phyloP scores from a whole-genome alignment of 2,888 invertebrate species.

The Sphaerophoria taeniata region DNA sequence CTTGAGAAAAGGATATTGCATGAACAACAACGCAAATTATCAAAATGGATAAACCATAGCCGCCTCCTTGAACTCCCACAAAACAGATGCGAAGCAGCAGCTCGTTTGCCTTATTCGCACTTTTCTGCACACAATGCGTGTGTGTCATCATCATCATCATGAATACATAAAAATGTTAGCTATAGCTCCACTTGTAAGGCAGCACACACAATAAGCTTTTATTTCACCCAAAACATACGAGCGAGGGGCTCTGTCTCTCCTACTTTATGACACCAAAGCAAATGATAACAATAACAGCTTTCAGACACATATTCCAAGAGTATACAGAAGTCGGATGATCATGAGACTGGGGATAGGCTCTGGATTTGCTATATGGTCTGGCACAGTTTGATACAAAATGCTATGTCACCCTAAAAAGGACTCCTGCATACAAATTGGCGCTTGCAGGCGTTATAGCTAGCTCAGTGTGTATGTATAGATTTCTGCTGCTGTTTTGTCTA shows the following conservation, averaged over 20 bases:
- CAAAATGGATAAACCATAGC: constrained; percentile 42
- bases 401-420: constrained; percentile 56
- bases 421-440: constrained; percentile 66
- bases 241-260: constrained; percentile 11
- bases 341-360: background rate
- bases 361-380: background rate
- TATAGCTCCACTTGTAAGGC: background rate
- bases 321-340: constrained; percentile 25
- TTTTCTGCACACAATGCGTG: constrained; percentile 40
- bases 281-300: constrained; percentile 52
- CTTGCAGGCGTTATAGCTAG: constrained; percentile 55
- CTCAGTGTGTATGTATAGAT: constrained; percentile 30
- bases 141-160: constrained; percentile 34
- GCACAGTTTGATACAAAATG: constrained; percentile 44
- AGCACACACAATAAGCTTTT: constrained; percentile 21
- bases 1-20: constrained; percentile 35
- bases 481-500: constrained; percentile 6
- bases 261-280: constrained; percentile 19
- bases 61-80: background rate
- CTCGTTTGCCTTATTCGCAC: constrained; percentile 52
- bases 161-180: background rate
- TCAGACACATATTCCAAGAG: constrained; percentile 33
- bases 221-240: background rate
- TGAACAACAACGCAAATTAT: constrained; percentile 45
- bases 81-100: constrained; percentile 2